Percentiles rank a stretch among this genome's conserved stretches.
Evolutionary conservation across 2,888 invertebrate species (phyloP).

Genomic region (Troilus luridus): DNA sequence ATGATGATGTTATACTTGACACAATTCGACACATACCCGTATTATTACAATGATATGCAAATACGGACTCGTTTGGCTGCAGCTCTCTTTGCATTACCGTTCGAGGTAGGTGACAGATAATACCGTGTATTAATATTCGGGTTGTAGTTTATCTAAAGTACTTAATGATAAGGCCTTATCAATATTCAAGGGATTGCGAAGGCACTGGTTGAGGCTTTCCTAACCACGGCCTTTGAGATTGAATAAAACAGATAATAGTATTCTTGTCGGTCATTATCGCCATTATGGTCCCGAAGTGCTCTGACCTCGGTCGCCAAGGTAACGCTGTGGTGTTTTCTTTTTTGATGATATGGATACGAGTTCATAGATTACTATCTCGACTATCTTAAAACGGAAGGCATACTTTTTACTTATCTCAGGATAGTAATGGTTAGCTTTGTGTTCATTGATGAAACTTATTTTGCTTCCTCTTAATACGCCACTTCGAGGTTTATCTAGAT

Average conservation of each 20-base stretch:
- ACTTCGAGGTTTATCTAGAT: too few relatives aligned
- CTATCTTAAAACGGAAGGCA: too few relatives aligned
- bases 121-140: neutral
- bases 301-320: neutral
- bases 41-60: neutral
- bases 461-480: too few relatives aligned
- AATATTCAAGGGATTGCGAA: neutral
- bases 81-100: neutral
- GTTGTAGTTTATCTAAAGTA: neutral
- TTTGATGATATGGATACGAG: neutral
- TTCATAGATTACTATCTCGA: neutral
- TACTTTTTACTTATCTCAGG: too few relatives aligned
- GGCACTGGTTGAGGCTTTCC: neutral
- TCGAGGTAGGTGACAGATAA: neutral
- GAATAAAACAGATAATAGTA: conserved; percentile 12
- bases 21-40: too few relatives aligned
- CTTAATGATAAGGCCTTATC: neutral
- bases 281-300: conserved; percentile 1
- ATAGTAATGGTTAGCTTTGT: too few relatives aligned
- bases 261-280: neutral
- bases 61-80: neutral
- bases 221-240: conserved; percentile 1
- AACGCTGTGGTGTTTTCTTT: neutral
- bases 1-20: too few relatives aligned
- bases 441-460: too few relatives aligned